Evolutionary conservation across 1,140 invertebrate genomes (phyloP).

Genomic region (Bombus difficillimus): DNA sequence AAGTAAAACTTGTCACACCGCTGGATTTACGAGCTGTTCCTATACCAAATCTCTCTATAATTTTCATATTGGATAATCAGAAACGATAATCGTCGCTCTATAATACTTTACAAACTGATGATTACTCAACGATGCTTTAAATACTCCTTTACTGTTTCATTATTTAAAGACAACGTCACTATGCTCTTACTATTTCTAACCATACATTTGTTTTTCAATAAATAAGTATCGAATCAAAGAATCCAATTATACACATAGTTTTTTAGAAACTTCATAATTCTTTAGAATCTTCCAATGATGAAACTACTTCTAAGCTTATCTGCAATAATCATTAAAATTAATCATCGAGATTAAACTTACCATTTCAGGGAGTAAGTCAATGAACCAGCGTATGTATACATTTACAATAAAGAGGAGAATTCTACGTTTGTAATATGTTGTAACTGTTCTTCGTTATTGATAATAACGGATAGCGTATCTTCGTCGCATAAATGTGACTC

Average conservation of each 20-base stretch:
- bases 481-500: conserved; percentile 69
- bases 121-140: neutral
- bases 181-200: neutral
- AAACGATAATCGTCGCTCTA: no score
- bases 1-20: conserved; percentile 5
- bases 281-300: neutral
- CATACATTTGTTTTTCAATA: neutral
- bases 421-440: no score
- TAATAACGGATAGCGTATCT: conserved; percentile 57
- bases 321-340: neutral
- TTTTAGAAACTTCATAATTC: neutral
- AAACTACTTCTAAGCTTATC: neutral
- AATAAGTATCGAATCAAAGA: neutral
- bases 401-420: no score
- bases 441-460: conserved; percentile 8
- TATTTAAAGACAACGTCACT: neutral
- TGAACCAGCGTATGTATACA: neutral
- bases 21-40: neutral
- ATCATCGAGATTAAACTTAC: neutral
- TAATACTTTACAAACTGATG: neutral
- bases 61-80: neutral
- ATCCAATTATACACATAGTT: neutral
- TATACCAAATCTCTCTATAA: neutral
- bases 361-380: neutral
- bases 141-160: neutral